Conservation (phyloP, 2,113 vertebrate species). For the Zingel zingel region DNA sequence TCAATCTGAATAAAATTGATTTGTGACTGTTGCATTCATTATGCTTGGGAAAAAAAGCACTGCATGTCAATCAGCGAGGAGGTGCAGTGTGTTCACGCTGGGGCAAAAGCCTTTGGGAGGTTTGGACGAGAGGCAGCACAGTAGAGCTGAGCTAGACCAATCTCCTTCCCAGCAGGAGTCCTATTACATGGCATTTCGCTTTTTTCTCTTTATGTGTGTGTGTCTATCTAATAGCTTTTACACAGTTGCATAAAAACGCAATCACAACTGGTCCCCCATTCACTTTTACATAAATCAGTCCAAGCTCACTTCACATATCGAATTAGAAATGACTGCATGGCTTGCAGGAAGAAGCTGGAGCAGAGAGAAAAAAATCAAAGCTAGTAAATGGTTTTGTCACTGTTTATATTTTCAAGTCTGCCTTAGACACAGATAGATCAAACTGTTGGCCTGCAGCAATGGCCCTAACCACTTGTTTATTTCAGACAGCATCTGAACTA, state of each 20-base stretch:
- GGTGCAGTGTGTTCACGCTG: slow-evolving; percentile 20
- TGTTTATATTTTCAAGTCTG: slow-evolving; percentile 20
- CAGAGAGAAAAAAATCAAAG: neutral
- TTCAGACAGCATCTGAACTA: neutral
- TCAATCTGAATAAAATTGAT: slow-evolving; percentile 52
- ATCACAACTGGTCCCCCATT: slow-evolving; percentile 31
- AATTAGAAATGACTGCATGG: slow-evolving; percentile 30
- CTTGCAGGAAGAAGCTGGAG: slow-evolving; percentile 12
- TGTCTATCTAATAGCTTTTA: slow-evolving; percentile 30
- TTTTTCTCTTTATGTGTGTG: slow-evolving; percentile 24
- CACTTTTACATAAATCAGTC: slow-evolving; percentile 47
- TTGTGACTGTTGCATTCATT: slow-evolving; percentile 53
- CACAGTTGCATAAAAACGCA: slow-evolving; percentile 49
- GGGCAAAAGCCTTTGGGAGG: slow-evolving; percentile 35
- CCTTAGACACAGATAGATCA: slow-evolving; percentile 21
- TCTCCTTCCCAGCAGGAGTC: slow-evolving; percentile 53
- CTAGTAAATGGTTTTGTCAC: slow-evolving; percentile 25
- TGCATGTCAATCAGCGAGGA: slow-evolving; percentile 6
- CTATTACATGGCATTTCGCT: slow-evolving; percentile 49
- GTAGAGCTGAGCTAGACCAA: slow-evolving; percentile 51
- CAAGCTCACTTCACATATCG: slow-evolving; percentile 3
- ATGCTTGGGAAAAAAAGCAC: neutral
- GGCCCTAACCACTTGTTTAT: slow-evolving; percentile 8
- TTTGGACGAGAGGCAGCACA: slow-evolving; percentile 33
- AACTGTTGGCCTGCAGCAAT: neutral